Base-by-base conservation (phyloP, 2,797 vertebrate species). In the Melanogrammus aeglefinus region DNA sequence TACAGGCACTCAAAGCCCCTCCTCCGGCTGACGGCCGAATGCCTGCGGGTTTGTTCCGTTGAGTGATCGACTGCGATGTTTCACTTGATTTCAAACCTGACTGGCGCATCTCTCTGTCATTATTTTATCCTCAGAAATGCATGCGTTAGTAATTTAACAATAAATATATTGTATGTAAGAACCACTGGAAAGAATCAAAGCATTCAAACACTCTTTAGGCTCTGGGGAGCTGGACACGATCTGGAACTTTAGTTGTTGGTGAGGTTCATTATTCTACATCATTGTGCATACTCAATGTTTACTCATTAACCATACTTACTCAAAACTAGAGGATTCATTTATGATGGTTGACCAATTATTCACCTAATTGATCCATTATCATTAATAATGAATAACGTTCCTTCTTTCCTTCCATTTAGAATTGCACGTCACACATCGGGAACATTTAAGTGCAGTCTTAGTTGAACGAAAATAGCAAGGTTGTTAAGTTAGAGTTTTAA, bases 141-240 rank as follows among this genome's bases (percentile, higher is more conserved):
- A 88, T 76, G 88, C 87, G 90, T 83, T 85, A 82, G 85, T 92
- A 91, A 88, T 91, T 91, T 85, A 90, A 83, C 87, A 84, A 75
- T 78, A 88, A 92, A 92, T 94, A 91, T 93, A 92, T 92, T 91
- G 91, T 91, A 90, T 92, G 90, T 90, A 88, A 93, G 82, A 77
- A 91, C 91, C 90, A 91, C 88, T 92, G 86, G 51, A 69, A 18
- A 38, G 13, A 73, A 24, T 73, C 35, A 73, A 47, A 47, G 24
- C 21, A 74, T 74, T 41, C 24, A n/a, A 29, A 74, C 39, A 27
- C 18, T 35, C 29, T 36, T 36, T n/a, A 36, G 39, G 7, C 24
- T 74, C 27, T 41, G 63, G 63, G 27, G 63, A 69, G 24, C 24
- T 27, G 9, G 24, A 69, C 16, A 24, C 27, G 63, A 69, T 69